A percentile compares a stretch with the other conserved stretches of the same genome.
phyloP scores from a whole-genome alignment of 2,113 vertebrate genomes.

The Notothenia coriiceps region DNA sequence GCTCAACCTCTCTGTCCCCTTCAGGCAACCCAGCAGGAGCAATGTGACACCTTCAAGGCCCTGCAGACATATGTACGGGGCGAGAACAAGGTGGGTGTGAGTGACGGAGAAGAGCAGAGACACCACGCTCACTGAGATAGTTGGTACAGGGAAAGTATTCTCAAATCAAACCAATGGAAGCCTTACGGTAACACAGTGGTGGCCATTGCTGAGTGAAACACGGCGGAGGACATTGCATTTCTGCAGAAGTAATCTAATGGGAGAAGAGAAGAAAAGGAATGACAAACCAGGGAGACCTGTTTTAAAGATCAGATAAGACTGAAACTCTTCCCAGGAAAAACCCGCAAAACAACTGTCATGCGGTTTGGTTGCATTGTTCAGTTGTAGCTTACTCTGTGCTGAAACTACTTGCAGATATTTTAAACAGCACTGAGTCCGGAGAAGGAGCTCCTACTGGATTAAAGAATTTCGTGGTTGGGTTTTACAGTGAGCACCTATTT shows the following conservation, averaged over 20 bases:
- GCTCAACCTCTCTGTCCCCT: constrained; percentile 29
- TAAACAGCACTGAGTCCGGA: constrained; percentile 3
- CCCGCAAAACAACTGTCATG: background rate
- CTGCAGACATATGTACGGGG: constrained; percentile 22
- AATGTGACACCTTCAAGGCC: constrained; percentile 67
- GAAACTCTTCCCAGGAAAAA: background rate
- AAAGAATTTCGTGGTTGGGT: constrained; percentile 36
- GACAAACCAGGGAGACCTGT: background rate
- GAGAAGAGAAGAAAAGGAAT: background rate
- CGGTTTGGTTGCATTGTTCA: constrained; percentile 5
- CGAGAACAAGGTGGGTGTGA: constrained; percentile 41
- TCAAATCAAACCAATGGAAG: constrained; percentile 12
- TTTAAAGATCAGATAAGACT: constrained; percentile 14
- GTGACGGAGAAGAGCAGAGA: constrained; percentile 18
- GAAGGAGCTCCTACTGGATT: background rate
- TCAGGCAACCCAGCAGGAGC: constrained; percentile 49
- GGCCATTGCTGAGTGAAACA: constrained; percentile 1
- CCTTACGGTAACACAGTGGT: background rate
- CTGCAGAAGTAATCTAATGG: background rate
- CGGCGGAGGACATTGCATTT: background rate
- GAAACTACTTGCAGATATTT: background rate
- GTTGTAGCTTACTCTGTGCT: background rate
- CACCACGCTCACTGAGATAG: constrained; percentile 19
- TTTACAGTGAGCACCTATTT: constrained; percentile 43
- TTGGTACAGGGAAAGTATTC: constrained; percentile 9